phyloP scores from a whole-genome alignment of 2,888 invertebrate species.

The Stratiomys singularior region DNA sequence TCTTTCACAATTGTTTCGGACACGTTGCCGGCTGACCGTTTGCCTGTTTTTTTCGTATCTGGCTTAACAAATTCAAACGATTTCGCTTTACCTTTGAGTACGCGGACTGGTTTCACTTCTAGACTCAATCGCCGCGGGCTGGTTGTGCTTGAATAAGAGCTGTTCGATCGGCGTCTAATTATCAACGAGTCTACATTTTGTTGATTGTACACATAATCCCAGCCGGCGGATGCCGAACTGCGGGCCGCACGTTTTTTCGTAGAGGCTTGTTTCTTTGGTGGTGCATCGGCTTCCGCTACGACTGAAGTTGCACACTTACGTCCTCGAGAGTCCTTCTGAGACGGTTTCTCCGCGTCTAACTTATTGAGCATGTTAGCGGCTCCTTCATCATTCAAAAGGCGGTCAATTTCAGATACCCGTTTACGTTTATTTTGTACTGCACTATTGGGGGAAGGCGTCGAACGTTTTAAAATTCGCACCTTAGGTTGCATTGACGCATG shows the following conservation, averaged over 20 bases:
- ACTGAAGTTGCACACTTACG: conserved; percentile 53
- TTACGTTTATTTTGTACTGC: conserved; percentile 66
- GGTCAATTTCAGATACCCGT: conserved; percentile 77
- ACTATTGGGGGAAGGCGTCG: conserved; percentile 36
- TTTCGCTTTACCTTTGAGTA: neutral
- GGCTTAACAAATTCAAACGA: conserved; percentile 64
- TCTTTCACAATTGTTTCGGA: conserved; percentile 57
- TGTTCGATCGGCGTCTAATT: conserved; percentile 83
- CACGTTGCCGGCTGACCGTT: conserved; percentile 55
- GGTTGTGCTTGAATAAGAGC: conserved; percentile 78
- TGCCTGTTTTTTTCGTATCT: conserved; percentile 57
- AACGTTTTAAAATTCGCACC: conserved; percentile 55
- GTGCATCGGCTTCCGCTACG: conserved; percentile 56
- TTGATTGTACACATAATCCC: conserved; percentile 72
- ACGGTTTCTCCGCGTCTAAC: conserved; percentile 68
- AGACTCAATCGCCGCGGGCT: conserved; percentile 73
- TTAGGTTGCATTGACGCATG: conserved; percentile 55
- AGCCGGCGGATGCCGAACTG: conserved; percentile 60
- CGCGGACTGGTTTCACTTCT: conserved; percentile 55
- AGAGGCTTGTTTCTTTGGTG: conserved; percentile 50
- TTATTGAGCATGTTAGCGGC: conserved; percentile 87
- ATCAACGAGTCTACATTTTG: conserved; percentile 81
- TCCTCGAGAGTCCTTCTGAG: conserved; percentile 49
- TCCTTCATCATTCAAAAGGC: conserved; percentile 83
- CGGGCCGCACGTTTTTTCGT: conserved; percentile 39